Base-by-base conservation (phyloP, 1,140 invertebrate species). In the Neoseiulus cucumeris region DNA sequence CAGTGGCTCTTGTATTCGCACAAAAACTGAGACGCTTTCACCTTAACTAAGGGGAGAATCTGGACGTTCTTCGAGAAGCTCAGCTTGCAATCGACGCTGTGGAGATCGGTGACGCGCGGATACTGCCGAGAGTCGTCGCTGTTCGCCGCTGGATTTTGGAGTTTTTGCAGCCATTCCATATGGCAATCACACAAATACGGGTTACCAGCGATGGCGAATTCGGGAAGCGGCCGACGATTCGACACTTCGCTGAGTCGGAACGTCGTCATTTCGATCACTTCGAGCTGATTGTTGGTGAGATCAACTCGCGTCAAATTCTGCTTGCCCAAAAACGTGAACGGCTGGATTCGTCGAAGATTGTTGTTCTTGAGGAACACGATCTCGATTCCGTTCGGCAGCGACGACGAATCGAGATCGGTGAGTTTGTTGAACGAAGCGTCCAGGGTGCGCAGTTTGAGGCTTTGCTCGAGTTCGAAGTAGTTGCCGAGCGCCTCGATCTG, bases 1-100 rank as follows among this genome's bases (percentile, higher is more conserved):
- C 90, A 94, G 72, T 92, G 90, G 7, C 87, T 87, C 75, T 89
- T 87, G 76, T 94, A 93, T 51, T 84, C 83, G 79, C 90, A 94
- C 55, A 93, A 79, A 76, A 93, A 93, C 75, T 92, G 87, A 65
- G 87, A 87, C 1, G 86, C 80, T 73, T 87, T 83, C 6, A 88
- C 85, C 70, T 90, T 85, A 4, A 91, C 80, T 29, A 92, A 75
- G 7, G 89, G 86, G 59, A 91, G 81, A 74, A 25, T 33, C 33
- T 25, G 17, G 17, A 25, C 51, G 9, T 71, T 87, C 86, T 64
- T 20, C 89, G 79, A 71, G 76, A 92, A 89, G 14, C 91, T 77
- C 72, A 94, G 80, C 71, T 89, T 87, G 76, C 90, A 93, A 73
- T 87, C 89, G 68, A 94, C 87, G 65, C 85, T 86, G 70, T 91